Evolutionary conservation across 1,140 invertebrate species (phyloP).

Genomic region (Coptotermes formosanus): DNA sequence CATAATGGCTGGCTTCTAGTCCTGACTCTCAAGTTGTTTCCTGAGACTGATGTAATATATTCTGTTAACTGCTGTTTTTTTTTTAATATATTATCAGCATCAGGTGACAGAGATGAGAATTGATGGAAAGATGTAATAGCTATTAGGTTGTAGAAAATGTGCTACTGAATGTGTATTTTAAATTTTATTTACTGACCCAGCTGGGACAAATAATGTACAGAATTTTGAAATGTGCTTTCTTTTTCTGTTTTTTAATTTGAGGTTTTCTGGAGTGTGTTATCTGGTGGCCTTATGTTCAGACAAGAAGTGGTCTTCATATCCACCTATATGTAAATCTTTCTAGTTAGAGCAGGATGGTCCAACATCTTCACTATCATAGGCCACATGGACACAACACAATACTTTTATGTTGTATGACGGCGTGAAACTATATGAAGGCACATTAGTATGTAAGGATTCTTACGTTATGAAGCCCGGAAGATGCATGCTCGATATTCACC

Average conservation of each 20-base stretch:
- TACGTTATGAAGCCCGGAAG: too few species aligned
- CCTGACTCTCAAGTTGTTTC: not conserved
- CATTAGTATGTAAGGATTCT: too few species aligned
- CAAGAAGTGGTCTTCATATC: too few species aligned
- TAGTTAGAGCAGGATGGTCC: too few species aligned
- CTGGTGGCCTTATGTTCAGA: too few species aligned
- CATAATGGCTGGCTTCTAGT: not conserved
- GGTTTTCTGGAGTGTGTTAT: too few species aligned
- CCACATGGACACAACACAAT: too few species aligned
- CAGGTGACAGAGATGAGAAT: not conserved
- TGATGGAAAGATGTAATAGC: not conserved
- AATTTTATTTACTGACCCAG: not conserved
- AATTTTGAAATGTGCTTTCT: not conserved
- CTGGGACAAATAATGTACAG: not conserved
- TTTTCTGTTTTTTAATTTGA: not conserved
- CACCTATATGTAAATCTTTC: too few species aligned
- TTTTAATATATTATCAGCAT: not conserved
- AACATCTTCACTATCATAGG: too few species aligned
- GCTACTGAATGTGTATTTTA: conserved; percentile 9
- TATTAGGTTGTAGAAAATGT: not conserved
- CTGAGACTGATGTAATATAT: conserved; percentile 3
- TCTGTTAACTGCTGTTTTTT: not conserved
- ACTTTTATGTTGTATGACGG: too few species aligned
- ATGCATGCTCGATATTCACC: too few species aligned
- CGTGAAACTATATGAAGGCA: too few species aligned